Base-by-base conservation (phyloP, 1,140 invertebrate genomes). In the Mesaphorura yosii region DNA sequence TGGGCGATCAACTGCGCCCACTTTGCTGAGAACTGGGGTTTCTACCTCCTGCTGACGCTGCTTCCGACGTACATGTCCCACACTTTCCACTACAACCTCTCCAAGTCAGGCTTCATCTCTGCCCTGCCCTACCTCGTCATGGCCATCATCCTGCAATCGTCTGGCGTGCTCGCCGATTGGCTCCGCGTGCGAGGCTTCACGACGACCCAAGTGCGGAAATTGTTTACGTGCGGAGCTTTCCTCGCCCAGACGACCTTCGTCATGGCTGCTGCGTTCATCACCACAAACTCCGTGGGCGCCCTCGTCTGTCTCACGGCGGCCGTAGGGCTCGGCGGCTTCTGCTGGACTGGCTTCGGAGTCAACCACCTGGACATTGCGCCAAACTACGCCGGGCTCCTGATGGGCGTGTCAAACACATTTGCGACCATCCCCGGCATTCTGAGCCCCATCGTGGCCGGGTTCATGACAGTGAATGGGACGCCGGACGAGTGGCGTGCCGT, bases 21-120 rank as follows among this genome's bases (percentile, higher is more conserved):
- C 68, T 93, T 93, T 70, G 83, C 86, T 51, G 89, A 94, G 69
- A 94, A 94, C 70, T 95, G 90, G 90, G 90, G 89, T 42, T 57
- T 60, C 38, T 59, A 59, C 41, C 55, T 53, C 22, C 28, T 59
- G 20, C 46, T 60, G n/a, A 0, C 76, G 92, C 66, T 88, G 62
- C 70, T 95, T 27, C 91, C 91, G 3, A 88, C 83, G 31, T 96
- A 90, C 69, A 83, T 96, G 77, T 85, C 78, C 72, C 83, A 84
- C 86, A 10, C 17, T 41, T 51, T 48, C 17, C 26, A 42, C 41
- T 27, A 38, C 6, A 31, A 29, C 17, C 28, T 48, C 3, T 29
- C 80, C 39, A 78, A 84, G 65, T 81, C 83, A 40, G 88, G 89
- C 27, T 82, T 84, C 64, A 65, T 88, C 40, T 82, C 87, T 2